Percentiles rank a stretch among this genome's conserved stretches.
Conservation (phyloP, 1,140 invertebrate genomes). For the Hyles euphorbiae region DNA sequence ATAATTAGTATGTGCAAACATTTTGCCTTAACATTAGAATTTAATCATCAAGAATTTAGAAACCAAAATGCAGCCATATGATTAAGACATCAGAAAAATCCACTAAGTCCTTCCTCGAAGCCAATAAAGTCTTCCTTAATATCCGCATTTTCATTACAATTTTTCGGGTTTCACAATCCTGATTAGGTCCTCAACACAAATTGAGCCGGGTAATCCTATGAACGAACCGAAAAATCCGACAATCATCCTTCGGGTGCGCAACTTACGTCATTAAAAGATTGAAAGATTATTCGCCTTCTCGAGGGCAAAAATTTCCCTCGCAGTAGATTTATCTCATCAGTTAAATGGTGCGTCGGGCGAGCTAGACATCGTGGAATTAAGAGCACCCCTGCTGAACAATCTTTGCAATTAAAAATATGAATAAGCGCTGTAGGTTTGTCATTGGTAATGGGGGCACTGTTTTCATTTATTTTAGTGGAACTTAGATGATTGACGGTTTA, state of each 20-base stretch:
- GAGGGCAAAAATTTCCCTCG: conserved; percentile 52
- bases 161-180: conserved; percentile 3
- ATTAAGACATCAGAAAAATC: neutral
- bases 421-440: no score
- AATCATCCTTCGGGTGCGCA: conserved; percentile 38
- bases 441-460: no score
- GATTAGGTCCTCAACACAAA: neutral
- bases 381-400: neutral
- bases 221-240: conserved; percentile 32
- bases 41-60: no score
- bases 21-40: no score
- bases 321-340: conserved; percentile 61
- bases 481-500: no score
- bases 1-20: no score
- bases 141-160: neutral
- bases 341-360: conserved; percentile 53
- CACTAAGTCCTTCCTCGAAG: no score
- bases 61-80: neutral
- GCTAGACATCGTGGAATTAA: conserved; percentile 18
- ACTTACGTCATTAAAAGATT: conserved; percentile 69
- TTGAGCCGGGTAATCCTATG: conserved; percentile 11
- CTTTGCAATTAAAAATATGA: conserved; percentile 1
- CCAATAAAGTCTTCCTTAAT: neutral
- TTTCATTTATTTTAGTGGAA: no score
- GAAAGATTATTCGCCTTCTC: conserved; percentile 59